phyloP scores from a whole-genome alignment of 2,113 vertebrate species.

The Ceyx cyanopectus region DNA sequence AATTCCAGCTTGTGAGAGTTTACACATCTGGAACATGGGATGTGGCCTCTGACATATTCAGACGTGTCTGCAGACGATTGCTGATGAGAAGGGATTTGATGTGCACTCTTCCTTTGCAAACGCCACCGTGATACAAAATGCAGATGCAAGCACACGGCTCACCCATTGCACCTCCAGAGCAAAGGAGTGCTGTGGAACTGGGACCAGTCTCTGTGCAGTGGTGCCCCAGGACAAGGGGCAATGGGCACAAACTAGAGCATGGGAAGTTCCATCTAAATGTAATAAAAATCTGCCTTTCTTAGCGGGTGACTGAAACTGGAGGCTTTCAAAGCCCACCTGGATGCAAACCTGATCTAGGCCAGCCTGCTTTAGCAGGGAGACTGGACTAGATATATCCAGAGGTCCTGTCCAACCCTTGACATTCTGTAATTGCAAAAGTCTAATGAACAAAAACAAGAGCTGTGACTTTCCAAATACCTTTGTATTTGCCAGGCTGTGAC shows the following conservation, averaged over 20 bases:
- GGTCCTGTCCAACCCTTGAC: background rate
- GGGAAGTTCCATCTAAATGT: background rate
- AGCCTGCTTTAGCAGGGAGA: background rate
- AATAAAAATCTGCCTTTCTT: background rate
- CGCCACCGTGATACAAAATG: background rate
- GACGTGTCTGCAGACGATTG: background rate
- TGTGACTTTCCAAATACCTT: background rate
- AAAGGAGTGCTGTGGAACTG: background rate
- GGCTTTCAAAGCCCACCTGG: background rate
- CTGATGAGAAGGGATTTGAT: slow-evolving; percentile 8
- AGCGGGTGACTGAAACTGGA: background rate
- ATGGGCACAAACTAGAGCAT: background rate
- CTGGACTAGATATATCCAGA: background rate
- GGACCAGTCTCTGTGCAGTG: background rate
- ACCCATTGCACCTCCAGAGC: background rate
- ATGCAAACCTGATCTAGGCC: background rate
- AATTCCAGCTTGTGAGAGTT: slow-evolving; percentile 42
- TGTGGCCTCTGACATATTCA: slow-evolving; percentile 50
- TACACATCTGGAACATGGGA: slow-evolving; percentile 63
- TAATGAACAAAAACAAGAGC: background rate
- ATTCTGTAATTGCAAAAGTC: background rate
- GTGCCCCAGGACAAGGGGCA: background rate
- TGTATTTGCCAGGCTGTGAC: background rate
- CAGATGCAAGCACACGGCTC: background rate
- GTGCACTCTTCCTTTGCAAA: slow-evolving; percentile 2